Conservation (phyloP, 2,113 vertebrate genomes). For the Rousettus leschenaultii region DNA sequence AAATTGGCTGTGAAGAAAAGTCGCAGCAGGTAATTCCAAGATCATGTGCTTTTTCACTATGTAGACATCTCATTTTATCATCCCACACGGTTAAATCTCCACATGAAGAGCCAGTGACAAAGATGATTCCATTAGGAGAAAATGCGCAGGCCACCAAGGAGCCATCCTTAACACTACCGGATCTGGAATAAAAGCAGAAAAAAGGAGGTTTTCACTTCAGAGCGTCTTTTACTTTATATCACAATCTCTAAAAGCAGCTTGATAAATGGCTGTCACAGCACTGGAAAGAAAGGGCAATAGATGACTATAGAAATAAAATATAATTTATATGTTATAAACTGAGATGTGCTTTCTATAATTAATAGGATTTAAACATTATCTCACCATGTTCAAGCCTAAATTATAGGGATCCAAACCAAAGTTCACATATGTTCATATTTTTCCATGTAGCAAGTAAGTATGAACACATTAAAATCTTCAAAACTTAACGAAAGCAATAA, state of each 20-base stretch:
- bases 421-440: background rate
- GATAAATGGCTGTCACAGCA: background rate
- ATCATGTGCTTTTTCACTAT: constrained; percentile 92
- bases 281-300: background rate
- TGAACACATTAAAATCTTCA: constrained; percentile 15
- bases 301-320: background rate
- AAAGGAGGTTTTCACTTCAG: constrained; percentile 6
- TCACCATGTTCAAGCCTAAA: background rate
- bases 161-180: constrained; percentile 87
- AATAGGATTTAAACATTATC: background rate
- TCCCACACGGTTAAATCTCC: constrained; percentile 92
- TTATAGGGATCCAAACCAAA: background rate
- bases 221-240: background rate
- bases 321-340: background rate
- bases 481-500: background rate
- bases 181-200: constrained; percentile 82
- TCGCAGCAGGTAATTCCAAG: constrained; percentile 93
- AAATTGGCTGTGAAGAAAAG: constrained; percentile 83
- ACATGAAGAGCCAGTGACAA: constrained; percentile 92
- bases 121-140: constrained; percentile 85
- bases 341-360: background rate
- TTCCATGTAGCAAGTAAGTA: background rate
- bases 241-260: constrained; percentile 9
- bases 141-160: constrained; percentile 93
- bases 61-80: constrained; percentile 84